phyloP scores from a whole-genome alignment of 37 sponge, comb jelly and placozoan species.

The Oopsacas minuta region DNA sequence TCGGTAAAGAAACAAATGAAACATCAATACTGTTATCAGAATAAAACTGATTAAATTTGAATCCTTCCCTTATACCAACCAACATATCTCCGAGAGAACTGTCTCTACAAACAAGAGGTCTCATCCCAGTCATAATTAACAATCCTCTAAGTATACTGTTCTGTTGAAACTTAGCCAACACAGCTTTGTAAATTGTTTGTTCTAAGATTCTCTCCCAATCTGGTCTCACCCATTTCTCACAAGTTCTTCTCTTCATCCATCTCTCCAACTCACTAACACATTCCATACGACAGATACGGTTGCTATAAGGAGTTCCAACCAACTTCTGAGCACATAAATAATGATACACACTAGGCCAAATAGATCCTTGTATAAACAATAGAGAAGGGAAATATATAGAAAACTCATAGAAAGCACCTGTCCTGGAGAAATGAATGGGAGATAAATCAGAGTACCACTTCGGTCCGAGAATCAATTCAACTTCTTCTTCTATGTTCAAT shows the following conservation, averaged over 20 bases:
- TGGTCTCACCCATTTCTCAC: background rate
- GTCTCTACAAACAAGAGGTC: background rate
- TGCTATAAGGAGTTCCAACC: background rate
- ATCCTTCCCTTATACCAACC: background rate
- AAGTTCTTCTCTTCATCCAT: background rate
- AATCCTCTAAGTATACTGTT: background rate
- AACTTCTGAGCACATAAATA: background rate
- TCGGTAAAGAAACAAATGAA: too few species aligned
- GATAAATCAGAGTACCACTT: background rate
- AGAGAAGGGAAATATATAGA: background rate
- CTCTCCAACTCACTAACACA: background rate
- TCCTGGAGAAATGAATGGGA: background rate
- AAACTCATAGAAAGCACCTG: background rate
- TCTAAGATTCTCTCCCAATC: background rate
- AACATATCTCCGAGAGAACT: background rate
- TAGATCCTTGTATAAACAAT: background rate
- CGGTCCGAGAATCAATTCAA: background rate
- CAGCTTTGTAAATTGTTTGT: background rate
- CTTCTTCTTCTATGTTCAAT: background rate
- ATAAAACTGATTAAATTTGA: too few species aligned
- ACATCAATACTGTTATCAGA: too few species aligned
- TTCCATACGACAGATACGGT: background rate
- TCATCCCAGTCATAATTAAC: background rate
- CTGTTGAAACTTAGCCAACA: conserved; percentile 8
- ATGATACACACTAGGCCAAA: background rate